Conservation (phyloP, 53 echinoderm and acorn worm genomes). For the Luidia sarsii region DNA sequence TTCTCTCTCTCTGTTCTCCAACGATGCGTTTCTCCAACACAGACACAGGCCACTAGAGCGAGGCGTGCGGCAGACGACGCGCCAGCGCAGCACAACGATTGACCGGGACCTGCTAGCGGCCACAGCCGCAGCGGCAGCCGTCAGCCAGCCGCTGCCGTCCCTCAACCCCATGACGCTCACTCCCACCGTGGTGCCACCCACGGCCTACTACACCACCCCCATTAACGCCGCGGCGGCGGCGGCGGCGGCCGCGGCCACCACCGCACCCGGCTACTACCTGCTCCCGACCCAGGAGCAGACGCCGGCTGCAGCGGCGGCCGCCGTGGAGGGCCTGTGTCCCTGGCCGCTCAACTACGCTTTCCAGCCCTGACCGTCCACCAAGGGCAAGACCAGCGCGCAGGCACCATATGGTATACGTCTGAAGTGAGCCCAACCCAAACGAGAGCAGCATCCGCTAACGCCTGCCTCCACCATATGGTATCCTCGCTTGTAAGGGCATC, state of each 20-base stretch:
- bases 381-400: slow-evolving; percentile 1
- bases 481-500: too few relatives aligned
- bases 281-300: slow-evolving; percentile 45
- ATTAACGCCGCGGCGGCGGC: slow-evolving; percentile 19
- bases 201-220: slow-evolving; percentile 41
- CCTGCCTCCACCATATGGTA: too few relatives aligned
- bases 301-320: background rate
- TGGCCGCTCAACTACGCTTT: slow-evolving; percentile 51
- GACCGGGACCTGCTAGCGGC: slow-evolving; percentile 54
- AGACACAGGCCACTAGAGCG: slow-evolving; percentile 53
- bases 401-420: slow-evolving; percentile 40
- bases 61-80: slow-evolving; percentile 24
- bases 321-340: slow-evolving; percentile 47
- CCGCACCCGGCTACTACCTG: slow-evolving; percentile 34
- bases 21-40: slow-evolving; percentile 16
- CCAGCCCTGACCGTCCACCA: slow-evolving; percentile 45
- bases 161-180: slow-evolving; percentile 44
- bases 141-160: slow-evolving; percentile 9
- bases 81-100: slow-evolving; percentile 53
- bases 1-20: too few relatives aligned
- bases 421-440: too few relatives aligned
- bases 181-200: slow-evolving; percentile 15
- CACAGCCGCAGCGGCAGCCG: slow-evolving; percentile 40
- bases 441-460: too few relatives aligned
- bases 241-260: slow-evolving; percentile 1